Evolutionary conservation across 2,113 vertebrate genomes (phyloP).

Genomic region (Podarcis cretensis): DNA sequence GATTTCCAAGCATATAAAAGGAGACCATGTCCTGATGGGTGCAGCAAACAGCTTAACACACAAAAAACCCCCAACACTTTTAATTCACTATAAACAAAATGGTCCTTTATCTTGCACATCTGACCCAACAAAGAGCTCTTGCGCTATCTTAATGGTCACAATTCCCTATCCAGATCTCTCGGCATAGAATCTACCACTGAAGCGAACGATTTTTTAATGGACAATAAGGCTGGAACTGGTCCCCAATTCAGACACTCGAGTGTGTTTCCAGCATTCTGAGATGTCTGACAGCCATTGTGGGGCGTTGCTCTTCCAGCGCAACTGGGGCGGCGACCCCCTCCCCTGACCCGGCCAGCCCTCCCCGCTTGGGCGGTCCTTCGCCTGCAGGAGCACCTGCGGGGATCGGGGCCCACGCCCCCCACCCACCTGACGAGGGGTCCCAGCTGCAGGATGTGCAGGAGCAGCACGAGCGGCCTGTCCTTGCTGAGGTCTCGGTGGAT

Average conservation of each 20-base stretch:
- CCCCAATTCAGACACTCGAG: neutral
- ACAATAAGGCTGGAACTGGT: neutral
- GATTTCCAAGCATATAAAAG: neutral
- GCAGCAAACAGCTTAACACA: neutral
- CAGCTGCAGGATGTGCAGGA: constrained; percentile 94
- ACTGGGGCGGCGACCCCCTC: neutral
- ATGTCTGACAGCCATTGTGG: neutral
- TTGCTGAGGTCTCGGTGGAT: constrained; percentile 94
- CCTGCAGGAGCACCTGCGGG: neutral
- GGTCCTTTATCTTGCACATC: too few relatives aligned
- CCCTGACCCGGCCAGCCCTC: neutral
- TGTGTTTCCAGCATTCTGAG: neutral
- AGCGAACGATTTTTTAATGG: too few relatives aligned
- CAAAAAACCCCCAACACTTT: too few relatives aligned
- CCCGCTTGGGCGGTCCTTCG: too few relatives aligned
- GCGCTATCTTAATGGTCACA: neutral
- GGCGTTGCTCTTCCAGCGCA: neutral
- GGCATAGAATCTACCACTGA: too few relatives aligned
- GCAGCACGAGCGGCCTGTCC: constrained; percentile 91
- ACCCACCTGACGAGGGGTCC: constrained; percentile 93
- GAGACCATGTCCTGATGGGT: neutral
- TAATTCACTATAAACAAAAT: too few relatives aligned
- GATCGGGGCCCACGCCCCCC: neutral
- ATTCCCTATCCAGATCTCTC: neutral
- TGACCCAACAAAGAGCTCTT: too few relatives aligned